These are phyloP conservation scores for Triplophysa siluroides DNA, from an alignment of 2,113 vertebrate species.

Conservation along the genomic window DNA sequence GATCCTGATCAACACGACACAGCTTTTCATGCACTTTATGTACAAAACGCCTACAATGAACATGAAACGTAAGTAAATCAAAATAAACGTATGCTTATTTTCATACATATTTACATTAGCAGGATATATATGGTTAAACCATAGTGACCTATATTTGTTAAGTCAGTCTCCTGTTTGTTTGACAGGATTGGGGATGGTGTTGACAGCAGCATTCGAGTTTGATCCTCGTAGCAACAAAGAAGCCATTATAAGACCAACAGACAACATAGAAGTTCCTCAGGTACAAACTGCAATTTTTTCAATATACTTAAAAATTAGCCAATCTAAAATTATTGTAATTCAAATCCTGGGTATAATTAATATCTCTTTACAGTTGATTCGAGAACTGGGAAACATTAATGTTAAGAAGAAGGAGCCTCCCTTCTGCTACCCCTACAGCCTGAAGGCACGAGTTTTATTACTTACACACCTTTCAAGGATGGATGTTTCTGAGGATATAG, in stretches of 20 bases:
- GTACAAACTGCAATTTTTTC: constrained; percentile 73
- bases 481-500: constrained; percentile 90
- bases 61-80: constrained; percentile 92
- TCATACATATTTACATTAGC: background rate
- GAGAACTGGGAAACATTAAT: constrained; percentile 96
- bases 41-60: constrained; percentile 99
- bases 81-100: background rate
- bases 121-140: background rate
- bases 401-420: constrained; percentile 99
- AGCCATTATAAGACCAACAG: constrained; percentile 92
- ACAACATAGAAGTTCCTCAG: constrained; percentile 96
- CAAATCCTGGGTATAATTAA: background rate
- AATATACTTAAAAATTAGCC: no score
- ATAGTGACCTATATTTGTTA: no score
- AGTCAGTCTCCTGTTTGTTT: constrained; percentile 44
- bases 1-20: constrained; percentile 97
- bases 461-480: constrained; percentile 90
- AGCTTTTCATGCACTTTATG: constrained; percentile 98
- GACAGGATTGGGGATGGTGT: constrained; percentile 92
- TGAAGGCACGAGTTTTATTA: constrained; percentile 94
- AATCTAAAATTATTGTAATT: background rate
- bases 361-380: constrained; percentile 83
- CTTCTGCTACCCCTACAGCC: constrained; percentile 95
- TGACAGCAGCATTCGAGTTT: constrained; percentile 95
- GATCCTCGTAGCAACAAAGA: constrained; percentile 98